Percentiles rank a stretch among this genome's conserved stretches.
These are phyloP conservation scores for Tipula lateralis DNA, from an alignment of 2,888 invertebrate genomes.

Conservation along the genomic window DNA sequence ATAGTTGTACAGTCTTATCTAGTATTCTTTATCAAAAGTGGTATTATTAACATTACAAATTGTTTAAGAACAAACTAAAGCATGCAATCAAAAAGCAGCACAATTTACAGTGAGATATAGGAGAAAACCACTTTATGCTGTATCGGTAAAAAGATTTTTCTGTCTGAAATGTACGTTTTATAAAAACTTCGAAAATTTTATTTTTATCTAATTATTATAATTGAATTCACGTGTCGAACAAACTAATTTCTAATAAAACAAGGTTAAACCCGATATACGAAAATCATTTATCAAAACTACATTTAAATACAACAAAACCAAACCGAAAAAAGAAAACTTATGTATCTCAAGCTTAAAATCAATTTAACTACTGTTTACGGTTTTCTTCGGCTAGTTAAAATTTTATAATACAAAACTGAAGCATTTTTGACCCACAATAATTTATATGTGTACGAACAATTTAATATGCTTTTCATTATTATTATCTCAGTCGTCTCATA, in stretches of 20 bases:
- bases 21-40: not conserved
- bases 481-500: not conserved
- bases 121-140: not conserved
- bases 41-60: not conserved
- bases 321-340: not conserved
- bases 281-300: not conserved
- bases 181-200: not conserved
- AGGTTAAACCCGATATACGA: not conserved
- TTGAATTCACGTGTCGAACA: not conserved
- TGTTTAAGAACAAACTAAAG: not conserved
- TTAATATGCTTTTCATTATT: not conserved
- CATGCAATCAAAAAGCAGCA: not conserved
- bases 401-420: not conserved
- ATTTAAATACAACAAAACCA: not conserved
- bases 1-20: not conserved
- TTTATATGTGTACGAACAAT: not conserved
- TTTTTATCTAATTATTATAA: not conserved
- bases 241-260: not conserved
- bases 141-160: not conserved
- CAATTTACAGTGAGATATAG: not conserved
- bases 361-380: not conserved
- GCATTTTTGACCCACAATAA: not conserved
- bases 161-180: not conserved
- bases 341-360: not conserved
- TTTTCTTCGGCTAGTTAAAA: not conserved